These are phyloP conservation scores for Bilobella aurantiaca DNA, from an alignment of 1,140 invertebrate species.

Conservation along the genomic window DNA sequence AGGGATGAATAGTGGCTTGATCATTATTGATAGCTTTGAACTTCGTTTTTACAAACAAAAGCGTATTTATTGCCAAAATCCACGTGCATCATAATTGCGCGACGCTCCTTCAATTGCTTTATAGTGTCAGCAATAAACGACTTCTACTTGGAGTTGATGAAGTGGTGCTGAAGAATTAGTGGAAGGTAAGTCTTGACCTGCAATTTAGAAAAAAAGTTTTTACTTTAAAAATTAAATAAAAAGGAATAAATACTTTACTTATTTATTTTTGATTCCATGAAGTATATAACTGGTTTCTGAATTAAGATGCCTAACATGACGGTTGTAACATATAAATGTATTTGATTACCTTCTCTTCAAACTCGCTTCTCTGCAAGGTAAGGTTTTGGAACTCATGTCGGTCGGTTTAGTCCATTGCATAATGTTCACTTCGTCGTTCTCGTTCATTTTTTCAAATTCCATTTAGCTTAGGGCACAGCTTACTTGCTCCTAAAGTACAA, in stretches of 20 bases:
- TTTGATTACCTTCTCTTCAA: neutral
- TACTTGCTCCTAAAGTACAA: conserved; percentile 1
- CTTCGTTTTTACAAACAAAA: conserved; percentile 27
- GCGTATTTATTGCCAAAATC: conserved; percentile 35
- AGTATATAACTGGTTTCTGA: no score
- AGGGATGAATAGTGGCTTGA: conserved; percentile 33
- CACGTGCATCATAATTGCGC: conserved; percentile 8
- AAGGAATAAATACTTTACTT: neutral
- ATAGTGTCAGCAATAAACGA: conserved; percentile 10
- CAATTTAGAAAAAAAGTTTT: no score
- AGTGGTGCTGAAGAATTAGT: neutral
- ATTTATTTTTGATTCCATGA: neutral
- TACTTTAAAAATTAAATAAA: no score
- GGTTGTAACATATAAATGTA: no score
- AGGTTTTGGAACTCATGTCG: neutral
- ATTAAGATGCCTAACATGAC: no score
- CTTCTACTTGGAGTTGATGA: conserved; percentile 9
- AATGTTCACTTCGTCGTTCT: neutral
- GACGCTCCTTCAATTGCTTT: conserved; percentile 11
- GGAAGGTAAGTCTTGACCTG: neutral
- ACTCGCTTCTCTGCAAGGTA: neutral
- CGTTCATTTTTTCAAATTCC: neutral
- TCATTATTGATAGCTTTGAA: conserved; percentile 28
- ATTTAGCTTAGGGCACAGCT: neutral
- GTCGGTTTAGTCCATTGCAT: conserved; percentile 1